These are phyloP conservation scores for Tympanoctomys barrerae DNA, from an alignment of 2,797 vertebrate species.

Conservation along the genomic window DNA sequence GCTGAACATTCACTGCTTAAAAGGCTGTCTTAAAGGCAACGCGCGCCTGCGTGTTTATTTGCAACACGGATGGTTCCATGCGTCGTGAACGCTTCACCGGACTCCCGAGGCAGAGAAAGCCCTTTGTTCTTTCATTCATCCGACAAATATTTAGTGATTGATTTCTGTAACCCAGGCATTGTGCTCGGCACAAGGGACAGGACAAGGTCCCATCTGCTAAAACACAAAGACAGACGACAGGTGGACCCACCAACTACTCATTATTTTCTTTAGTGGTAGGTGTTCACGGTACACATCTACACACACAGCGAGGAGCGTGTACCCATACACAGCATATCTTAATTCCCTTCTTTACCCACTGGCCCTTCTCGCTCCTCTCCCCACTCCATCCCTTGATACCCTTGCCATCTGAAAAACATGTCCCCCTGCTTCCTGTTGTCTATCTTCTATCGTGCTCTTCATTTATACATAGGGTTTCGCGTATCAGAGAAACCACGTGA, in stretches of 20 bases:
- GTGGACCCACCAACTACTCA: not conserved
- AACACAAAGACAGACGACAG: not conserved
- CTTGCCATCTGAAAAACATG: not conserved
- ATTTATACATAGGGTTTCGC: not conserved
- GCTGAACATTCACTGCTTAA: conserved; percentile 65
- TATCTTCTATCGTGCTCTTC: not conserved
- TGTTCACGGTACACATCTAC: not conserved
- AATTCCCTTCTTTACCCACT: not conserved
- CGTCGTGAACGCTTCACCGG: conserved; percentile 65
- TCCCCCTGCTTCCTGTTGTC: not conserved
- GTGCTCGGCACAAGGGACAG: conserved; percentile 30
- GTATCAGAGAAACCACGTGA: not conserved
- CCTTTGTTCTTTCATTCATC: conserved; percentile 62
- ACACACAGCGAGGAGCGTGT: not conserved
- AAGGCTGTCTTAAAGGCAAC: conserved; percentile 64
- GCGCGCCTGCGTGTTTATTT: conserved; percentile 48
- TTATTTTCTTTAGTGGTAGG: not conserved
- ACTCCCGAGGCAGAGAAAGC: conserved; percentile 63
- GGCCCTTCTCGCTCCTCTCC: not conserved
- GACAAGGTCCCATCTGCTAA: conserved; percentile 16
- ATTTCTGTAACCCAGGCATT: conserved; percentile 56
- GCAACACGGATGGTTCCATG: conserved; percentile 34
- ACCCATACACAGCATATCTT: no score
- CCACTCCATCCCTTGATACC: not conserved
- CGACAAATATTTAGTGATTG: conserved; percentile 37